Evolutionary conservation across 37 sponge, comb jelly and placozoan genomes (phyloP).

Genomic region (Halisarca cf. caerulea): DNA sequence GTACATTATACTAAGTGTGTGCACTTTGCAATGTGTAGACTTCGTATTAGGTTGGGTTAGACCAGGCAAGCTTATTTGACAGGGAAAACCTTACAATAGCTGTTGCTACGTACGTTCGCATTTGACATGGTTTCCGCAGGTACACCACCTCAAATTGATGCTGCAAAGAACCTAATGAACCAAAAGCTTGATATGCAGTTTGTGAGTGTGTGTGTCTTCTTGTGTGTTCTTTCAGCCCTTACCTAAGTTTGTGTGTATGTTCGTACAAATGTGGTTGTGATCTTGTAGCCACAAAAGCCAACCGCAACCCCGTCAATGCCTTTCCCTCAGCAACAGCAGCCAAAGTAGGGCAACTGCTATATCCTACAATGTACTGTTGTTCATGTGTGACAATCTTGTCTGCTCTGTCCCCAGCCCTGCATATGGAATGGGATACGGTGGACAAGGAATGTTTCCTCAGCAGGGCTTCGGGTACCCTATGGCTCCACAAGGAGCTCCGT

Average conservation of each 20-base stretch:
- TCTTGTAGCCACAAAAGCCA: not conserved
- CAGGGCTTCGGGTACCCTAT: conserved; percentile 18
- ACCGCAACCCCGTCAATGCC: not conserved
- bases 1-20: too few species aligned
- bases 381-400: too few species aligned
- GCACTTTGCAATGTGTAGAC: too few species aligned
- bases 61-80: too few species aligned
- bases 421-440: conserved; percentile 15
- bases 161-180: conserved; percentile 59
- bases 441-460: conserved; percentile 7
- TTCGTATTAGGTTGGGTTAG: too few species aligned
- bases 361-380: too few species aligned
- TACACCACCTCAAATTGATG: conserved; percentile 38
- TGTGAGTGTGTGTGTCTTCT: too few species aligned
- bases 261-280: too few species aligned
- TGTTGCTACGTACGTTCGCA: too few species aligned
- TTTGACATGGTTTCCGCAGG: not conserved
- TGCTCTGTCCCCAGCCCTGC: not conserved
- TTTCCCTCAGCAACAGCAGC: conserved; percentile 4
- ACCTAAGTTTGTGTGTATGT: too few species aligned
- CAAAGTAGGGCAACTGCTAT: not conserved
- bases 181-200: conserved; percentile 47
- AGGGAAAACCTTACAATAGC: too few species aligned
- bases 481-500: conserved; percentile 32
- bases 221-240: too few species aligned